phyloP scores from a whole-genome alignment of 2,888 invertebrate species.

The Hyposoter didymator region DNA sequence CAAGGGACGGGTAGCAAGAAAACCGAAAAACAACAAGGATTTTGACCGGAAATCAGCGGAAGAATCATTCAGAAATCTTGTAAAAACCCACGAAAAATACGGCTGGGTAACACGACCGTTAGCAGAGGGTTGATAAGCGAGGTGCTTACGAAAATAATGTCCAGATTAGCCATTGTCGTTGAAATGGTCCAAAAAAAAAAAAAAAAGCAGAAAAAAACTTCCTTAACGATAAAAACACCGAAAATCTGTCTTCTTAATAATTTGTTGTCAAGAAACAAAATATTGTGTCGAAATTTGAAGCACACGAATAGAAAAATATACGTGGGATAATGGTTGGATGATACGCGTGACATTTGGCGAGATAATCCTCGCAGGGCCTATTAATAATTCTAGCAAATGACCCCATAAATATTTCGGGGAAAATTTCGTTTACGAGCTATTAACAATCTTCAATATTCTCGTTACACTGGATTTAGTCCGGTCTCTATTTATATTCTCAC shows the following conservation, averaged over 20 bases:
- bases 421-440: conserved; percentile 33
- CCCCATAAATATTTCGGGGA: conserved; percentile 33
- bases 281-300: conserved; percentile 42
- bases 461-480: conserved; percentile 34
- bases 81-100: conserved; percentile 95
- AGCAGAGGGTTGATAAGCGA: conserved; percentile 90
- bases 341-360: conserved; percentile 25
- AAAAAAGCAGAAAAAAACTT: conserved; percentile 33
- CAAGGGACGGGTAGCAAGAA: conserved; percentile 91
- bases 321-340: conserved; percentile 10
- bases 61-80: conserved; percentile 93
- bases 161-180: conserved; percentile 42
- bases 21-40: conserved; percentile 91
- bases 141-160: conserved; percentile 23
- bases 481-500: conserved; percentile 16
- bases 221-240: conserved; percentile 34
- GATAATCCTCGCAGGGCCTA: conserved; percentile 56
- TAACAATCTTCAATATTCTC: conserved; percentile 38
- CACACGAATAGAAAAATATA: conserved; percentile 40
- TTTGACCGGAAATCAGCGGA: conserved; percentile 93
- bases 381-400: conserved; percentile 43
- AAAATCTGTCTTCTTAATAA: conserved; percentile 50
- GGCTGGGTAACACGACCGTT: conserved; percentile 96
- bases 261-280: conserved; percentile 60
- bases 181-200: conserved; percentile 51